A percentile compares a stretch with the other conserved stretches of the same genome.
Conservation (phyloP, 2,888 invertebrate species). For the Hyalella azteca region DNA sequence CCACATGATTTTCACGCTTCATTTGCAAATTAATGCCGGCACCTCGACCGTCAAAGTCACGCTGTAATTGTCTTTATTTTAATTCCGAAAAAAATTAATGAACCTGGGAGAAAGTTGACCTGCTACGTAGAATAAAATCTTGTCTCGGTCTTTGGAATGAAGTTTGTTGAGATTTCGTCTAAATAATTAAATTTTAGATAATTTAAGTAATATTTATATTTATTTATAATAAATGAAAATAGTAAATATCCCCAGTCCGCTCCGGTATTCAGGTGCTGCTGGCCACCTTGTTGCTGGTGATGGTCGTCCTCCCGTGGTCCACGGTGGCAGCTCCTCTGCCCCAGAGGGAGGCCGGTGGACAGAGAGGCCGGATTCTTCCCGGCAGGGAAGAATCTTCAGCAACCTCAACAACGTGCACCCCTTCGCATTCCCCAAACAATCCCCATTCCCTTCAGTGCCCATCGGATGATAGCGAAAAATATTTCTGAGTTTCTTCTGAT, state of each 20-base stretch:
- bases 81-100: no score
- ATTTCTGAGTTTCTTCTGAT: neutral
- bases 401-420: conserved; percentile 33
- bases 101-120: no score
- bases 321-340: conserved; percentile 8
- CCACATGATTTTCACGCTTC: no score
- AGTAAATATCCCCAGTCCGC: conserved; percentile 14
- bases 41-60: no score
- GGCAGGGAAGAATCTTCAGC: conserved; percentile 11
- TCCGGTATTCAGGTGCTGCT: neutral
- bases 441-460: conserved; percentile 24
- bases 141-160: no score
- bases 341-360: neutral
- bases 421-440: neutral
- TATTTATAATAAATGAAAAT: no score
- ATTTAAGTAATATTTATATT: no score
- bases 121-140: no score
- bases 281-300: neutral
- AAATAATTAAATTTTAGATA: no score
- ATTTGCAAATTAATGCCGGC: no score
- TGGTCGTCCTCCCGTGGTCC: neutral
- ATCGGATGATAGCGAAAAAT: conserved; percentile 3
- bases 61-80: no score
- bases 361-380: conserved; percentile 7
- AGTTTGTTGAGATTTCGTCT: no score